phyloP scores from a whole-genome alignment of 2,113 vertebrate species.

The Chunga burmeisteri region DNA sequence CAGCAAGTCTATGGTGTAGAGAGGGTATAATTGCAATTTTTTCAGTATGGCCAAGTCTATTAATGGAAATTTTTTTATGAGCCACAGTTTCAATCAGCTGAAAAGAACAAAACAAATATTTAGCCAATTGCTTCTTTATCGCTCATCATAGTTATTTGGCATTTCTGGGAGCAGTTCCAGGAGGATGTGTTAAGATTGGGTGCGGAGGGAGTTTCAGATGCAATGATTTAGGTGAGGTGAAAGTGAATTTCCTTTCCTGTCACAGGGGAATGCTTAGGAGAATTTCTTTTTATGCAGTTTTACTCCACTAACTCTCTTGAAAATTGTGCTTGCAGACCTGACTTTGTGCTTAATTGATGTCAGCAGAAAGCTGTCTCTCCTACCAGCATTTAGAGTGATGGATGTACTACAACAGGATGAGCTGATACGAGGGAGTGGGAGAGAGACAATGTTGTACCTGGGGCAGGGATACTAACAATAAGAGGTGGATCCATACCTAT shows the following conservation, averaged over 20 bases:
- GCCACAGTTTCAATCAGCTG: neutral
- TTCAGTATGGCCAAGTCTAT: neutral
- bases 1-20: neutral
- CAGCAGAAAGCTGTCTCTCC: neutral
- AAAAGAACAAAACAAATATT: neutral
- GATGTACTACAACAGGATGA: neutral
- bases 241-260: neutral
- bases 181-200: neutral
- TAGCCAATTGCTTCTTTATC: neutral
- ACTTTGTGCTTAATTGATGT: neutral
- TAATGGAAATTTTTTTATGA: neutral
- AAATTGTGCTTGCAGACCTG: neutral
- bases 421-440: neutral
- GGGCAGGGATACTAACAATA: neutral
- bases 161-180: neutral
- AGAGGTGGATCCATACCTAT: neutral
- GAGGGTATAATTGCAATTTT: neutral
- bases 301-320: neutral
- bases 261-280: neutral
- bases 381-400: neutral
- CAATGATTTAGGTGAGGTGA: neutral
- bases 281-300: neutral
- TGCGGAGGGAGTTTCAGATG: neutral
- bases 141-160: neutral
- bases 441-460: neutral